These are phyloP conservation scores for Drosophila atroscutellata DNA, from an alignment of 2,888 invertebrate genomes.

Conservation along the genomic window DNA sequence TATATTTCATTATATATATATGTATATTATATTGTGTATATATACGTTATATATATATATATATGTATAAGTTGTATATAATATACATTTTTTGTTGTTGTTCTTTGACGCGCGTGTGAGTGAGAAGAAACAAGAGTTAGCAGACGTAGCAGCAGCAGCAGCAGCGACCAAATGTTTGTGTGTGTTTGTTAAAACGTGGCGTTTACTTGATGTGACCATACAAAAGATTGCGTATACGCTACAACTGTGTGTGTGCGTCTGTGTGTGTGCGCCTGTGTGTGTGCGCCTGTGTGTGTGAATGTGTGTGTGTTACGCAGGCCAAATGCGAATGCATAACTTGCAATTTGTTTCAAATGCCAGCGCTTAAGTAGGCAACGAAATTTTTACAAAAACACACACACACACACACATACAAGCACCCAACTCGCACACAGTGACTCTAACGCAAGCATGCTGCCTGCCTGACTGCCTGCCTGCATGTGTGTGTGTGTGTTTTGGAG, in stretches of 20 bases:
- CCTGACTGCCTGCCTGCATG: slow-evolving; percentile 15
- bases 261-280: slow-evolving; percentile 41
- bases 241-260: slow-evolving; percentile 15
- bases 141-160: background rate
- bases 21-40: background rate
- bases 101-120: slow-evolving; percentile 37
- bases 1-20: slow-evolving; percentile 2
- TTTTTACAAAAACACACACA: slow-evolving; percentile 34
- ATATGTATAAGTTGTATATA: background rate
- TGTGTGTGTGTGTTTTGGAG: slow-evolving; percentile 45
- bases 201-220: slow-evolving; percentile 69
- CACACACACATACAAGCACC: slow-evolving; percentile 3
- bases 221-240: slow-evolving; percentile 76
- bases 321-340: slow-evolving; percentile 51
- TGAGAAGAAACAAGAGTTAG: slow-evolving; percentile 17
- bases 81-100: slow-evolving; percentile 36
- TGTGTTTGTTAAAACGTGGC: slow-evolving; percentile 69
- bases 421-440: slow-evolving; percentile 4
- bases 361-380: slow-evolving; percentile 72
- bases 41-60: background rate
- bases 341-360: slow-evolving; percentile 64
- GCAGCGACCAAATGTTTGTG: slow-evolving; percentile 25
- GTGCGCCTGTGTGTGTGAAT: slow-evolving; percentile 45
- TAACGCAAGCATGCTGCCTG: slow-evolving; percentile 4
- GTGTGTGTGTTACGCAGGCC: slow-evolving; percentile 61